Evolutionary conservation across 2,888 invertebrate genomes (phyloP).

Genomic region (Phasia obesa): DNA sequence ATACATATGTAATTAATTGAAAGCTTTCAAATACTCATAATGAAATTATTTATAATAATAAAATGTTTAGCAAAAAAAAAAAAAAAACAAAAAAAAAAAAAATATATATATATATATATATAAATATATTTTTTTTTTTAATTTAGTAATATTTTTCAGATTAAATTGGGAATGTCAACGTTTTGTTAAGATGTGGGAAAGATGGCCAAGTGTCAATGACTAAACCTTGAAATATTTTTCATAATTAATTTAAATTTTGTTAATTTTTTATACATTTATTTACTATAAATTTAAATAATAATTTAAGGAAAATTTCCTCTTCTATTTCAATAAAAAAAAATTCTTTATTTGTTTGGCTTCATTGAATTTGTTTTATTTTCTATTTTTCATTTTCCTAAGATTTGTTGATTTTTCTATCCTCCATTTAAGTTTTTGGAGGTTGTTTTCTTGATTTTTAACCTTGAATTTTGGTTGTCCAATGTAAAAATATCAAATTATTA

Average conservation of each 20-base stretch:
- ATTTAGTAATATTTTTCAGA: constrained; percentile 16
- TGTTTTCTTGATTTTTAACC: constrained; percentile 45
- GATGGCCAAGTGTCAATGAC: constrained; percentile 15
- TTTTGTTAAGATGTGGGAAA: constrained; percentile 9
- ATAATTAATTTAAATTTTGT: neutral
- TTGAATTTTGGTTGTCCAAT: constrained; percentile 38
- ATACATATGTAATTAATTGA: constrained; percentile 27
- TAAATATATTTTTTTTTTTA: too few relatives aligned
- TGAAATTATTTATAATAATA: too few relatives aligned
- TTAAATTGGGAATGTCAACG: constrained; percentile 29
- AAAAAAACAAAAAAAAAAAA: too few relatives aligned
- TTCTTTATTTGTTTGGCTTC: constrained; percentile 48
- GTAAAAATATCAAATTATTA: constrained; percentile 42
- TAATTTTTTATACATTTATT: neutral
- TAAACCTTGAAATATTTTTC: constrained; percentile 43
- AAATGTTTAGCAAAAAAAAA: constrained; percentile 17
- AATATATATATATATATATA: too few relatives aligned
- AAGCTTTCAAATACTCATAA: constrained; percentile 28
- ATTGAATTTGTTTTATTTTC: constrained; percentile 50
- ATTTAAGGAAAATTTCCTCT: neutral
- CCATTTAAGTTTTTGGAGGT: constrained; percentile 56
- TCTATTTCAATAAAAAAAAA: neutral
- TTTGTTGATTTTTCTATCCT: neutral
- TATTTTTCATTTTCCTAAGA: constrained; percentile 12
- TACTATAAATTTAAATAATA: neutral